A percentile compares a stretch with the other conserved stretches of the same genome.
These are phyloP conservation scores for Drosophila barbarae DNA, from an alignment of 2,888 invertebrate species.

Conservation along the genomic window DNA sequence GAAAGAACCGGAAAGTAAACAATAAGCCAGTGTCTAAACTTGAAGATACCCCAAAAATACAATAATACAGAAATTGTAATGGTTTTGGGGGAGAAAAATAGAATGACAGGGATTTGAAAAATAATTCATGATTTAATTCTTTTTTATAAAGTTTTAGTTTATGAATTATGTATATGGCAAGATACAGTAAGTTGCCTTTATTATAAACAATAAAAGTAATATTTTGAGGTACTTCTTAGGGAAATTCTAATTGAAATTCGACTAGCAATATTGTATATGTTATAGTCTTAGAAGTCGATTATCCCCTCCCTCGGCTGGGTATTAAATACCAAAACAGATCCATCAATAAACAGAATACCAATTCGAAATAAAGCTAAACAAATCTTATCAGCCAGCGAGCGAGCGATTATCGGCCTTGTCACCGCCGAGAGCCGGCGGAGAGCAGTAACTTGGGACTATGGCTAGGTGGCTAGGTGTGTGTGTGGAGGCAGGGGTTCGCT, in stretches of 20 bases:
- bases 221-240: background rate
- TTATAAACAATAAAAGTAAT: too few relatives aligned
- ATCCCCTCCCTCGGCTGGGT: background rate
- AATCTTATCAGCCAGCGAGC: slow-evolving; percentile 34
- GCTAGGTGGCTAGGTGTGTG: too few relatives aligned
- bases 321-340: slow-evolving; percentile 22
- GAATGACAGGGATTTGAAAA: too few relatives aligned
- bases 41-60: background rate
- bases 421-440: background rate
- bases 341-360: slow-evolving; percentile 27
- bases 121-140: too few relatives aligned
- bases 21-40: background rate
- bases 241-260: background rate
- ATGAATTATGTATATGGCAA: too few relatives aligned
- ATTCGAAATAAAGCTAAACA: slow-evolving; percentile 22
- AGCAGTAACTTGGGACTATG: background rate
- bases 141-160: too few relatives aligned
- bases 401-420: slow-evolving; percentile 10
- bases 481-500: background rate
- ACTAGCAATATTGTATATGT: background rate
- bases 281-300: background rate
- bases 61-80: background rate
- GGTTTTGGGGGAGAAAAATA: too few relatives aligned
- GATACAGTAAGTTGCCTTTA: too few relatives aligned
- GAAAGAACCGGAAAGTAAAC: slow-evolving; percentile 6